These are phyloP conservation scores for Cheilinus undulatus DNA, from an alignment of 2,113 vertebrate genomes.

Conservation along the genomic window DNA sequence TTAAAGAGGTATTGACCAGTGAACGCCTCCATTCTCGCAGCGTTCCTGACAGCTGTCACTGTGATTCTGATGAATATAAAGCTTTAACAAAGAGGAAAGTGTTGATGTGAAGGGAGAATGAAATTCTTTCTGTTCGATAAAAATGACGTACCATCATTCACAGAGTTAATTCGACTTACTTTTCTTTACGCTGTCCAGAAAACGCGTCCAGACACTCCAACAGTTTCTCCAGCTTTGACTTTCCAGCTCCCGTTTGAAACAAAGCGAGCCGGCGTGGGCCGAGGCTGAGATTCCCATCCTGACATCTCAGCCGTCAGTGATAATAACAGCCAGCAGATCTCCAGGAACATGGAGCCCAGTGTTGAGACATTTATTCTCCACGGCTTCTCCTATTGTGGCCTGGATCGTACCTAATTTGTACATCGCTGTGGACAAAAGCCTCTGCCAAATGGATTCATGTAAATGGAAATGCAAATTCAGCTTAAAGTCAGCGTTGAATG, in stretches of 20 bases:
- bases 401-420: slow-evolving; percentile 10
- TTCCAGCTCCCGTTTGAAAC: neutral
- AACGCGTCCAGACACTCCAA: too few species aligned
- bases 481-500: neutral
- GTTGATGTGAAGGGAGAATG: too few species aligned
- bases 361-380: slow-evolving; percentile 4
- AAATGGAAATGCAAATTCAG: slow-evolving; percentile 33
- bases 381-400: neutral
- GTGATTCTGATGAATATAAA: too few species aligned
- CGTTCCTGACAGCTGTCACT: too few species aligned
- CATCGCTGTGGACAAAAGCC: neutral
- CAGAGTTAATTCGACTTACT: too few species aligned
- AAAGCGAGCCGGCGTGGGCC: neutral
- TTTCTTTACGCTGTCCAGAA: too few species aligned
- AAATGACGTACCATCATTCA: too few species aligned
- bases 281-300: neutral
- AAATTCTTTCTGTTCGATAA: too few species aligned
- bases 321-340: neutral
- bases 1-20: too few species aligned
- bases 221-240: neutral
- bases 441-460: neutral
- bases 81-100: too few species aligned
- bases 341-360: neutral
- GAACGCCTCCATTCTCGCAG: too few species aligned
- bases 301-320: neutral